Conservation (phyloP, 64 coral and sea anemone species). For the Montipora sp. region DNA sequence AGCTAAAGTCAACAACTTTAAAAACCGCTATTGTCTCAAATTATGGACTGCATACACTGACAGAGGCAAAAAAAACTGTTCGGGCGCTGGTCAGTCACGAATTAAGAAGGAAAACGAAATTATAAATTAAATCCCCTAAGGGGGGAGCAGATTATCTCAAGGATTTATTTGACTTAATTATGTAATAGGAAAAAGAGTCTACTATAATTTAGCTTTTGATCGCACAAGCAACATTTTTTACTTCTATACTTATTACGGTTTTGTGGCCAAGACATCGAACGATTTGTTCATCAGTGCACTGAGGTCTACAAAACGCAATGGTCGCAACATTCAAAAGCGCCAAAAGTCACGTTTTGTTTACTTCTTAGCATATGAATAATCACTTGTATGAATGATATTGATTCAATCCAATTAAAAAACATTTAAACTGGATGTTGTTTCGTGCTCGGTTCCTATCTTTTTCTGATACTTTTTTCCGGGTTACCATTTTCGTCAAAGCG, state of each 20-base stretch:
- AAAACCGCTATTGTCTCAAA: constrained; percentile 48
- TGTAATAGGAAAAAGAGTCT: not conserved
- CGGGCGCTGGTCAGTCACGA: constrained; percentile 36
- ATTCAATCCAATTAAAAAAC: constrained; percentile 30
- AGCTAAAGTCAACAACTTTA: constrained; percentile 35
- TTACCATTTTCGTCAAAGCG: not conserved
- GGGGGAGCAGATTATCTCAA: not conserved
- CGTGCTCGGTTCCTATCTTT: not conserved
- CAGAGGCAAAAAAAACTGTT: not conserved
- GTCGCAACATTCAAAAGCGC: constrained; percentile 8
- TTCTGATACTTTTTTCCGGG: not conserved
- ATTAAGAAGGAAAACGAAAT: not conserved
- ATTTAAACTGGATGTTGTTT: not conserved
- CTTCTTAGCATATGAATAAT: constrained; percentile 24
- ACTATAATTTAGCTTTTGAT: constrained; percentile 6
- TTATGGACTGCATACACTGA: constrained; percentile 6
- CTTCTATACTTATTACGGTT: not conserved
- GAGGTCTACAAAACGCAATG: not conserved
- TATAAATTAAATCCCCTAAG: not conserved
- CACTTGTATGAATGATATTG: constrained; percentile 10
- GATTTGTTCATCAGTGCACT: no score
- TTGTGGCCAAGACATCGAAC: not conserved
- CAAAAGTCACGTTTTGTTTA: constrained; percentile 49
- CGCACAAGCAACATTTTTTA: not conserved
- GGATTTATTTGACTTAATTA: not conserved